Percentiles rank a stretch among this genome's conserved stretches.
These are phyloP conservation scores for Brachyopa scutellaris DNA, from an alignment of 2,888 invertebrate genomes.

Conservation along the genomic window DNA sequence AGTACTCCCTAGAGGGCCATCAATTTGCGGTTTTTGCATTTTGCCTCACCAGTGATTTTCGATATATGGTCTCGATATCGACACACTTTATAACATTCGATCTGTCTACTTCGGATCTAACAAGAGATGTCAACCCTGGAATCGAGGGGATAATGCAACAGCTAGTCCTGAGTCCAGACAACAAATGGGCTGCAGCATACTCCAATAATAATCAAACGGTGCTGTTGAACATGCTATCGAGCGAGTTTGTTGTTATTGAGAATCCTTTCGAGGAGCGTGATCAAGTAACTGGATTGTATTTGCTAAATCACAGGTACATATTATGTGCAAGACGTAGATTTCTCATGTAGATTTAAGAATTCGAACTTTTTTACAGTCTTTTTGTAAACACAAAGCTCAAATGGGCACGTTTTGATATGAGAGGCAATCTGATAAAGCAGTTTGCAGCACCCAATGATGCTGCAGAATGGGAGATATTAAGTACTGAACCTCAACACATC, in stretches of 20 bases:
- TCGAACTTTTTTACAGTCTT: constrained; percentile 82
- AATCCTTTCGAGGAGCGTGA: constrained; percentile 89
- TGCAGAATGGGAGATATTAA: constrained; percentile 88
- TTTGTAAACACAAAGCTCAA: constrained; percentile 89
- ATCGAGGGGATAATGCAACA: constrained; percentile 98
- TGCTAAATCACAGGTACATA: constrained; percentile 87
- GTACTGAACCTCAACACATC: constrained; percentile 79
- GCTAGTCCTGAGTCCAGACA: constrained; percentile 95
- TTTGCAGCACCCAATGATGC: constrained; percentile 84
- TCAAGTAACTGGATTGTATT: constrained; percentile 85
- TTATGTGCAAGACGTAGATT: too few species aligned
- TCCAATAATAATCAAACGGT: constrained; percentile 98
- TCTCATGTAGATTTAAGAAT: too few species aligned
- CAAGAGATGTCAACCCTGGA: constrained; percentile 94
- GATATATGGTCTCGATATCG: constrained; percentile 97
- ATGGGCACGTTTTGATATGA: constrained; percentile 90
- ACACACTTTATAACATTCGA: constrained; percentile 99
- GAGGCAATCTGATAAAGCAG: constrained; percentile 87
- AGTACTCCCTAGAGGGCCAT: constrained; percentile 98
- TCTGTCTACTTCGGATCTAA: constrained; percentile 96
- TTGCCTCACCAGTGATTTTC: constrained; percentile 92
- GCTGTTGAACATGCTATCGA: constrained; percentile 95
- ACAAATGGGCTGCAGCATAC: constrained; percentile 97
- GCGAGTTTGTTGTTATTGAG: constrained; percentile 93
- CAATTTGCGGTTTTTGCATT: constrained; percentile 98